Evolutionary conservation across 2,888 invertebrate genomes (phyloP).

Genomic region (Spodoptera picta): DNA sequence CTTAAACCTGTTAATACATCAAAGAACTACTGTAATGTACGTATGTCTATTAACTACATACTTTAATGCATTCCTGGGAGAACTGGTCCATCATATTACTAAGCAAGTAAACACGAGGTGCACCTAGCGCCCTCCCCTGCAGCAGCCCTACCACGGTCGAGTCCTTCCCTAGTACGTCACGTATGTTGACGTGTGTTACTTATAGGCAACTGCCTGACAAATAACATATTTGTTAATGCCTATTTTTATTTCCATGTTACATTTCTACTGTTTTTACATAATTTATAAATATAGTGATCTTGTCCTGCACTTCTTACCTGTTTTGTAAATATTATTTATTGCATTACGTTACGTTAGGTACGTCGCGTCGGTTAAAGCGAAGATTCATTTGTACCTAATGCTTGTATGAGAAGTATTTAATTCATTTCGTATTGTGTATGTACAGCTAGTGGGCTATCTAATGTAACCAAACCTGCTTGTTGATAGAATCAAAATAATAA

Average conservation of each 20-base stretch:
- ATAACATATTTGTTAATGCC: constrained; percentile 41
- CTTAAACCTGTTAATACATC: too few relatives aligned
- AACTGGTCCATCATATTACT: constrained; percentile 37
- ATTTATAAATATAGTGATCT: constrained; percentile 32
- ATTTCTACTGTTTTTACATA: constrained; percentile 26
- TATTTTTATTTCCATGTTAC: constrained; percentile 37
- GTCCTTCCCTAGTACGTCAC: too few relatives aligned
- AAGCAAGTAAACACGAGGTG: neutral
- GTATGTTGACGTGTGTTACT: constrained; percentile 3
- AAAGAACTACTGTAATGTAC: neutral
- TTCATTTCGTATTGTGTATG: constrained; percentile 3
- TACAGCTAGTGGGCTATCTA: constrained; percentile 3
- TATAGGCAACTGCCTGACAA: constrained; percentile 35
- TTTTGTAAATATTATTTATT: constrained; percentile 28
- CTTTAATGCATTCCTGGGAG: constrained; percentile 50
- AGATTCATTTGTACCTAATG: too few relatives aligned
- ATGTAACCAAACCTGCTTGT: constrained; percentile 38
- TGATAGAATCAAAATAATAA: constrained; percentile 20
- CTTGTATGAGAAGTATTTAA: neutral
- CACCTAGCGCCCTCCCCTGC: neutral
- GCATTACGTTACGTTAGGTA: too few relatives aligned
- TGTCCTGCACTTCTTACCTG: constrained; percentile 17
- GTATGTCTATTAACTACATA: constrained; percentile 26
- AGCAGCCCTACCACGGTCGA: constrained; percentile 2
- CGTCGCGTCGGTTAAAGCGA: too few relatives aligned